These are phyloP conservation scores for Indicator maculatus DNA, from an alignment of 2,113 vertebrate genomes.

Conservation along the genomic window DNA sequence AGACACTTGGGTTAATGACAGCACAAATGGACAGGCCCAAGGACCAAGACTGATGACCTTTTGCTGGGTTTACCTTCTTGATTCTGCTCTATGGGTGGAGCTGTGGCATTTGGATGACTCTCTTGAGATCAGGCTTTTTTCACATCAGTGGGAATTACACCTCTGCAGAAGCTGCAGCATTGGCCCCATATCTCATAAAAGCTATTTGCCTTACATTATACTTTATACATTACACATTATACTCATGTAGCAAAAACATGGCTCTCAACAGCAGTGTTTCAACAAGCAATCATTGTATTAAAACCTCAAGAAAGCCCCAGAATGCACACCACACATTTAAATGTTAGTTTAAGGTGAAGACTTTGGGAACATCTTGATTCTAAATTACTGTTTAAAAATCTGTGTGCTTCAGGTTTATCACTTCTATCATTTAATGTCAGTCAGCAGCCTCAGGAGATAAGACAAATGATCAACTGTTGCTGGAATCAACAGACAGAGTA, in stretches of 20 bases:
- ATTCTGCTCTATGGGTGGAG: neutral
- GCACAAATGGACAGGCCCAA: neutral
- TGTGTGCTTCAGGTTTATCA: neutral
- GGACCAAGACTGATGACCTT: neutral
- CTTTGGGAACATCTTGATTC: neutral
- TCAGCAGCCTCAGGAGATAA: neutral
- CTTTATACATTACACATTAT: no score
- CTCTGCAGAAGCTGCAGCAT: neutral
- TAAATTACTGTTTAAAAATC: neutral
- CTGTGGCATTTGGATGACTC: neutral
- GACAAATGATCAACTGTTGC: neutral
- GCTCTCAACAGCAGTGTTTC: neutral
- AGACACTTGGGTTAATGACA: fast-evolving
- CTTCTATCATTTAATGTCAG: neutral
- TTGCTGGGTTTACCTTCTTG: neutral
- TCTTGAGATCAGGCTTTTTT: neutral
- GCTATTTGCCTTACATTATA: neutral
- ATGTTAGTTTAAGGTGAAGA: neutral
- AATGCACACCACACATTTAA: neutral
- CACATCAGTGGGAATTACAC: neutral
- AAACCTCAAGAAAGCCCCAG: neutral
- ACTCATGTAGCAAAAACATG: neutral
- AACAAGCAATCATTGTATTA: neutral
- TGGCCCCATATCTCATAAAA: neutral
- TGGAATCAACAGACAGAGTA: neutral